Evolutionary conservation across 2,888 invertebrate genomes (phyloP).

Genomic region (Luperina testacea): DNA sequence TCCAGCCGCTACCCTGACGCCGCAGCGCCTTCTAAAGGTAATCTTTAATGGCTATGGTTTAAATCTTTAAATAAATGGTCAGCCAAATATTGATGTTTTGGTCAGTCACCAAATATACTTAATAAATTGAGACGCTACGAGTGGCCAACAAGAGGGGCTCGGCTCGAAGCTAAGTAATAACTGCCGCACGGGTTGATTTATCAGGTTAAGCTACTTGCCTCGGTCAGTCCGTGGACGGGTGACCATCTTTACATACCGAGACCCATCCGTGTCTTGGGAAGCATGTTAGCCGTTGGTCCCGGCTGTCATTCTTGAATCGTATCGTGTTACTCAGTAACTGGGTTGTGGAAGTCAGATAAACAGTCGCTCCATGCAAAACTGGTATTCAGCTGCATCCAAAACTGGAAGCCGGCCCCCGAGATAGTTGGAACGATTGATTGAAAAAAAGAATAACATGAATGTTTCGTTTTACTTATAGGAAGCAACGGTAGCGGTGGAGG

Average conservation of each 20-base stretch:
- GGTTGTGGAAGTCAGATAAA: too few relatives aligned
- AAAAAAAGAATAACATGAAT: background rate
- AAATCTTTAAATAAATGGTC: background rate
- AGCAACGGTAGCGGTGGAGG: slow-evolving; percentile 71
- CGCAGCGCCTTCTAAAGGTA: slow-evolving; percentile 81
- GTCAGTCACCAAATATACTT: too few relatives aligned
- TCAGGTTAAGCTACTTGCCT: too few relatives aligned
- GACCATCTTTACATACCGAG: background rate
- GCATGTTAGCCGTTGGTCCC: too few relatives aligned
- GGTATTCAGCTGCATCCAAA: too few relatives aligned
- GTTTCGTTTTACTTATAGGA: slow-evolving; percentile 40
- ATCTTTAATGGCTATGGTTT: background rate
- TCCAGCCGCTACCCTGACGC: slow-evolving; percentile 83
- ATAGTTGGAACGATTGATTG: background rate
- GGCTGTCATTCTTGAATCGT: too few relatives aligned
- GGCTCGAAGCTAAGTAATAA: background rate
- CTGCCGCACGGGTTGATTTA: too few relatives aligned
- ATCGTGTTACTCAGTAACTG: too few relatives aligned
- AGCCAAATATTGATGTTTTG: background rate
- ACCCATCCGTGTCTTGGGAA: background rate
- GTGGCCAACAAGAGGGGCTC: background rate
- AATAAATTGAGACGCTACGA: background rate
- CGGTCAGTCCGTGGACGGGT: too few relatives aligned
- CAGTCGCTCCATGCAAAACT: too few relatives aligned
- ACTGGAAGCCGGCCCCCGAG: too few relatives aligned